phyloP scores from a whole-genome alignment of 2,113 vertebrate genomes.

The Lagopus muta region DNA sequence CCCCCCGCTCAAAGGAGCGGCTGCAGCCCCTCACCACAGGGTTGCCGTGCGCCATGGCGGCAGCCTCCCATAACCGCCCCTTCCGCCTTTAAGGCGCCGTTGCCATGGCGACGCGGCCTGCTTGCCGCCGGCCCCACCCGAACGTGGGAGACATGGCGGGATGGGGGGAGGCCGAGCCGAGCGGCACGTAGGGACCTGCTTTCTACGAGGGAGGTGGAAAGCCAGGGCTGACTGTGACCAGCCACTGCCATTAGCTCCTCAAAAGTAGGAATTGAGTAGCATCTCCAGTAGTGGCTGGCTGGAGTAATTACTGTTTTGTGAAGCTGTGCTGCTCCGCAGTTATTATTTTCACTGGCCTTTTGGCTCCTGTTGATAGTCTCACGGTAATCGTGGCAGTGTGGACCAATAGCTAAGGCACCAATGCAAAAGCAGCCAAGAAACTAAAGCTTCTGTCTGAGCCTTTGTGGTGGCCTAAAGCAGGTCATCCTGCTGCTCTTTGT shows the following conservation, averaged over 20 bases:
- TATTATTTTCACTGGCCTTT: background rate
- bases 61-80: rapidly evolving
- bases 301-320: background rate
- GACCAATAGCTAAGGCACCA: background rate
- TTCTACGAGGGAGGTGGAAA: too few species aligned
- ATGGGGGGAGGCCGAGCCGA: too few species aligned
- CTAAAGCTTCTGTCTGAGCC: background rate
- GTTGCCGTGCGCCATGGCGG: constrained; percentile 63
- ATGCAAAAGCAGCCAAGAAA: background rate
- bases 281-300: background rate
- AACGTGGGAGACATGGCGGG: background rate
- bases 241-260: background rate
- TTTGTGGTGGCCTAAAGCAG: background rate
- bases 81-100: background rate
- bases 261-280: background rate
- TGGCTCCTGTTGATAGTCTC: background rate
- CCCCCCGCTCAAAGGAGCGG: rapidly evolving
- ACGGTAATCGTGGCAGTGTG: background rate
- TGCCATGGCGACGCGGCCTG: background rate
- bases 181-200: too few species aligned
- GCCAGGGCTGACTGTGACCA: too few species aligned
- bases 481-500: background rate
- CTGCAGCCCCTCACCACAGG: constrained; percentile 70
- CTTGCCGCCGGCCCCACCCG: background rate
- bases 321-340: background rate